Conservation (phyloP, 2,113 vertebrate species). For the Melanocharis versteri region DNA sequence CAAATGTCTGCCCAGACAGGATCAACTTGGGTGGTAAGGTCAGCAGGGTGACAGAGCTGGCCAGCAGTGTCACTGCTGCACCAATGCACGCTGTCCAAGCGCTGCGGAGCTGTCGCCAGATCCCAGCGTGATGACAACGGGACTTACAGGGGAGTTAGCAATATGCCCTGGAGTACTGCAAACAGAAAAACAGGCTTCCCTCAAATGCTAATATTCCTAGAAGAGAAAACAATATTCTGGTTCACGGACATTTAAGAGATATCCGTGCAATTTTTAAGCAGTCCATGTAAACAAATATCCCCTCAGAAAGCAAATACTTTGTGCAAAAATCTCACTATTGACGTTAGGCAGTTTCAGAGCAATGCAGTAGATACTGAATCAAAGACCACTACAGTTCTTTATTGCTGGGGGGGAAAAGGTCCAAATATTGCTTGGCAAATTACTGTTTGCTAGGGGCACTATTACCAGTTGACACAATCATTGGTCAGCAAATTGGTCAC, state of each 20-base stretch:
- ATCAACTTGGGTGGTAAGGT: slow-evolving; percentile 59
- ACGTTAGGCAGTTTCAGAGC: not conserved
- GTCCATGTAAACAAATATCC: not conserved
- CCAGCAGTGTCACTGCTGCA: not conserved
- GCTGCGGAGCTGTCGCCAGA: not conserved
- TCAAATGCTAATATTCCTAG: not conserved
- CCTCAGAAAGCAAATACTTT: not conserved
- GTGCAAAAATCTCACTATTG: not conserved
- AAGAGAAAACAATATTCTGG: not conserved
- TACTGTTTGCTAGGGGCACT: slow-evolving; percentile 71
- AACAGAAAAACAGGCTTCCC: not conserved
- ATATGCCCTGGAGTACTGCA: not conserved
- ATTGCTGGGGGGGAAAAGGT: slow-evolving; percentile 53
- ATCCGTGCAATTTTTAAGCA: not conserved
- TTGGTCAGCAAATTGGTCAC: slow-evolving; percentile 78
- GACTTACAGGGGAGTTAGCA: not conserved
- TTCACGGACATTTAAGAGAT: not conserved
- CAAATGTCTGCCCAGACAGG: not conserved
- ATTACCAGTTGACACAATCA: slow-evolving; percentile 74
- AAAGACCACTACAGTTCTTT: slow-evolving; percentile 61
- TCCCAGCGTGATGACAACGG: slow-evolving; percentile 7
- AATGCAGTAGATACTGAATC: slow-evolving; percentile 47
- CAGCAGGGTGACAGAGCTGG: slow-evolving; percentile 28
- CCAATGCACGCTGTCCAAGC: not conserved
- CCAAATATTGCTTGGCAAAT: slow-evolving; percentile 76